Evolutionary conservation across 2,797 vertebrate species (phyloP).

Genomic region (Tragelaphus eurycerus): DNA sequence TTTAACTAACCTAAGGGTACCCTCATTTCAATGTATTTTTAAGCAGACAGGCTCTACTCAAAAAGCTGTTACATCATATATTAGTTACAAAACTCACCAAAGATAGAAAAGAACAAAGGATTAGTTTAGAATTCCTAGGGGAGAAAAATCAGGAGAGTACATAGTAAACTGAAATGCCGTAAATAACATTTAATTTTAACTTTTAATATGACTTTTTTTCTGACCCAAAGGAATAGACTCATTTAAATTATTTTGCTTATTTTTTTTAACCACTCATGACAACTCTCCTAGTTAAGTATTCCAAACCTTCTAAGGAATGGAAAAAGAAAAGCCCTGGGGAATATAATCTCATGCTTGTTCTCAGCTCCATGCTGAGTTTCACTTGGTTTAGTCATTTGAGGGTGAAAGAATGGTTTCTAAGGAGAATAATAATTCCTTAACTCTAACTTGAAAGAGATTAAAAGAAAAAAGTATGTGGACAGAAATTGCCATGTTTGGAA

Average conservation of each 20-base stretch:
- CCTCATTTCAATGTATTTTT: background rate
- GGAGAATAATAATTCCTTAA: conserved; percentile 5
- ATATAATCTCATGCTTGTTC: no score
- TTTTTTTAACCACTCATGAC: no score
- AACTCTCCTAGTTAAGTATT: no score
- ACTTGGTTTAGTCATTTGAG: conserved; percentile 23
- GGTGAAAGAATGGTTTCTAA: conserved; percentile 23
- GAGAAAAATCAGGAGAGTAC: background rate
- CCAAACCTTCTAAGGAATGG: no score
- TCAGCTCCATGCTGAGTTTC: conserved; percentile 27
- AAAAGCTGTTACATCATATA: background rate
- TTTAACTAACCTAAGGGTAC: background rate
- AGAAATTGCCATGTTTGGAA: conserved; percentile 9
- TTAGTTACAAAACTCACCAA: background rate
- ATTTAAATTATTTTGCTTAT: conserved; percentile 25
- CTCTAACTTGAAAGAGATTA: conserved; percentile 3
- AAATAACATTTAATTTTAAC: conserved; percentile 61
- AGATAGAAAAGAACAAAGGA: background rate
- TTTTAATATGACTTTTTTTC: background rate
- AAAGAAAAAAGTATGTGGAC: background rate
- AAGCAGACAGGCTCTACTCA: background rate
- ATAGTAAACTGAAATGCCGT: background rate
- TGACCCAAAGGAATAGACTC: conserved; percentile 8
- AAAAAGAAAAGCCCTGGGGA: no score
- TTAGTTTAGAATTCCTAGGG: background rate